These are phyloP conservation scores for Naja naja DNA, from an alignment of 2,113 vertebrate species.

Conservation along the genomic window DNA sequence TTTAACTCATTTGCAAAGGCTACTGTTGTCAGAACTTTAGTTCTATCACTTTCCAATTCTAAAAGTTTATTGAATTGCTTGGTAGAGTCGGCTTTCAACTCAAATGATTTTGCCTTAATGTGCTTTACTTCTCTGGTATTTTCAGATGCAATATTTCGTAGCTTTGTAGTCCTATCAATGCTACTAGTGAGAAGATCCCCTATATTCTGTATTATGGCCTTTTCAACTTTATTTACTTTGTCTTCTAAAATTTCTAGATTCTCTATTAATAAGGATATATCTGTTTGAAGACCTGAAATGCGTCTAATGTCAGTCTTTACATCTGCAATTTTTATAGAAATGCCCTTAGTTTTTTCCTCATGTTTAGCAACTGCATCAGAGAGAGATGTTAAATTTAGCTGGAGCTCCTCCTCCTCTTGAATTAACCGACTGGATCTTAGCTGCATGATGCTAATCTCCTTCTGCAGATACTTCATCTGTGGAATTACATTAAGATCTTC, in stretches of 20 bases:
- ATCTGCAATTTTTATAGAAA: slow-evolving; percentile 73
- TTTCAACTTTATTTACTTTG: slow-evolving; percentile 77
- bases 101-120: slow-evolving; percentile 67
- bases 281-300: slow-evolving; percentile 84
- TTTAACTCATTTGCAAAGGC: slow-evolving; percentile 89
- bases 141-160: slow-evolving; percentile 76
- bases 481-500: slow-evolving; percentile 67
- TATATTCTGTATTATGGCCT: slow-evolving; percentile 77
- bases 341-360: slow-evolving; percentile 76
- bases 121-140: slow-evolving; percentile 75
- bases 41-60: slow-evolving; percentile 83
- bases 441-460: slow-evolving; percentile 74
- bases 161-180: slow-evolving; percentile 79
- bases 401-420: slow-evolving; percentile 70
- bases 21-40: slow-evolving; percentile 81
- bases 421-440: slow-evolving; percentile 68
- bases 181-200: slow-evolving; percentile 83
- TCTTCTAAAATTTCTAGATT: slow-evolving; percentile 77
- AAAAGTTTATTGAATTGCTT: slow-evolving; percentile 72
- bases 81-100: slow-evolving; percentile 71
- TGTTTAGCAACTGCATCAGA: slow-evolving; percentile 70
- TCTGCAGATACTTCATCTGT: slow-evolving; percentile 73
- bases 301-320: slow-evolving; percentile 89
- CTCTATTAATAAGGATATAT: slow-evolving; percentile 74
- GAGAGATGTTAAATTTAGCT: slow-evolving; percentile 74